Evolutionary conservation across 2,113 vertebrate genomes (phyloP).

Genomic region (Osmerus eperlanus): DNA sequence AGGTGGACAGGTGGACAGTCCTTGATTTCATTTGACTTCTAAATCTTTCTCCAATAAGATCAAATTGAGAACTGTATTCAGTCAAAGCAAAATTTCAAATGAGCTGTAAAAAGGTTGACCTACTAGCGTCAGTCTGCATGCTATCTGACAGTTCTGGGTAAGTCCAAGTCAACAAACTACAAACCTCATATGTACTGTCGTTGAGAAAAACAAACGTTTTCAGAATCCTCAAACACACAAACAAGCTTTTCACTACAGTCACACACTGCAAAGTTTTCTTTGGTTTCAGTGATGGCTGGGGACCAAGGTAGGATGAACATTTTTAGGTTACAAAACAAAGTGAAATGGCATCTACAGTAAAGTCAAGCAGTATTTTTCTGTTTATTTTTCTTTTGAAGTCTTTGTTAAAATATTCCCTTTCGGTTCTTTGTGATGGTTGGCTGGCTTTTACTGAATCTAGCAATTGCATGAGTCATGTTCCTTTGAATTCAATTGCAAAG

Average conservation of each 20-base stretch:
- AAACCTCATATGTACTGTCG: neutral
- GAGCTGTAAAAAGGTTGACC: too few species aligned
- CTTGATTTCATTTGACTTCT: too few species aligned
- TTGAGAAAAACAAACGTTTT: slow-evolving; percentile 28
- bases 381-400: neutral
- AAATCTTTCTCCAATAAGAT: too few species aligned
- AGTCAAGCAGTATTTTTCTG: slow-evolving; percentile 24
- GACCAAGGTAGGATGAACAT: slow-evolving; percentile 44
- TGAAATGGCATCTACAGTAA: slow-evolving; percentile 18
- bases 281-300: slow-evolving; percentile 48
- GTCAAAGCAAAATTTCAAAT: too few species aligned
- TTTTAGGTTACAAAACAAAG: slow-evolving; percentile 35
- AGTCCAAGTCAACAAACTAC: slow-evolving; percentile 35
- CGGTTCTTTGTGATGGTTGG: too few species aligned
- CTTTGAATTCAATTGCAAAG: too few species aligned
- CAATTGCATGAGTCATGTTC: too few species aligned
- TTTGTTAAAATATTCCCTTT: slow-evolving; percentile 20
- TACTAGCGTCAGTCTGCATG: slow-evolving; percentile 10
- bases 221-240: slow-evolving; percentile 63
- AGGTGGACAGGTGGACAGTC: too few species aligned
- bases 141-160: slow-evolving; percentile 67
- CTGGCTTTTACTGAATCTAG: too few species aligned
- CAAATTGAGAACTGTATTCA: too few species aligned
- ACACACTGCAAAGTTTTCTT: slow-evolving; percentile 57
- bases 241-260: slow-evolving; percentile 66